Percentiles rank a stretch among this genome's conserved stretches.
Conservation (phyloP, 2,888 invertebrate species). For the Brachylomia viminalis region DNA sequence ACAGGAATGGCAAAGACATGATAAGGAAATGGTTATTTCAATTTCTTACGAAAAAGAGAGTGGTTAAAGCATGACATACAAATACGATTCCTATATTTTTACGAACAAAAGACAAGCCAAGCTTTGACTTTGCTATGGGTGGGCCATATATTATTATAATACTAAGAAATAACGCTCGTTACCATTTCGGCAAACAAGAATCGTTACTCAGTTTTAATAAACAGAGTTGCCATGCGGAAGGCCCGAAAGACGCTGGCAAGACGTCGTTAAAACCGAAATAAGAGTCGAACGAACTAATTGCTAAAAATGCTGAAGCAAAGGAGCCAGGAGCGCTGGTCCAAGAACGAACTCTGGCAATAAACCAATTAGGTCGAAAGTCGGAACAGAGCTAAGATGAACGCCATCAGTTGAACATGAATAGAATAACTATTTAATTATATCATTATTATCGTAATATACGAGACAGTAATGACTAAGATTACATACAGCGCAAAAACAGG, state of each 20-base stretch:
- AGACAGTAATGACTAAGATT: slow-evolving; percentile 2
- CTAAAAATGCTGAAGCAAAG: not conserved
- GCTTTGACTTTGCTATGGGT: not conserved
- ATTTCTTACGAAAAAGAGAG: not conserved
- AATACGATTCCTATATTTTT: not conserved
- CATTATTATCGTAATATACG: not conserved
- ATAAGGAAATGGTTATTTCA: not conserved
- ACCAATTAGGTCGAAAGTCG: not conserved
- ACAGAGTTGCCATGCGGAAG: slow-evolving; percentile 22
- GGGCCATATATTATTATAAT: slow-evolving; percentile 7
- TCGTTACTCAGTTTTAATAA: slow-evolving; percentile 8
- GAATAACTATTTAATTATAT: slow-evolving; percentile 1
- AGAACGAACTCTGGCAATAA: not conserved
- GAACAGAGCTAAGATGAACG: not conserved
- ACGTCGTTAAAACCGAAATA: not conserved
- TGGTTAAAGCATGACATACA: not conserved
- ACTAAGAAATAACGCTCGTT: slow-evolving; percentile 15
- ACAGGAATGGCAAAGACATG: not conserved
- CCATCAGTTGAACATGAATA: slow-evolving; percentile 2
- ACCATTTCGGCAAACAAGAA: not conserved
- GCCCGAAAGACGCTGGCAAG: not conserved
- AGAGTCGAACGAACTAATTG: not conserved
- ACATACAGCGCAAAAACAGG: slow-evolving; percentile 28
- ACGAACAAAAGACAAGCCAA: not conserved
- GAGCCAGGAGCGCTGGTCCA: not conserved